Evolutionary conservation across 2,888 invertebrate species (phyloP).

Genomic region (Alitta virens): DNA sequence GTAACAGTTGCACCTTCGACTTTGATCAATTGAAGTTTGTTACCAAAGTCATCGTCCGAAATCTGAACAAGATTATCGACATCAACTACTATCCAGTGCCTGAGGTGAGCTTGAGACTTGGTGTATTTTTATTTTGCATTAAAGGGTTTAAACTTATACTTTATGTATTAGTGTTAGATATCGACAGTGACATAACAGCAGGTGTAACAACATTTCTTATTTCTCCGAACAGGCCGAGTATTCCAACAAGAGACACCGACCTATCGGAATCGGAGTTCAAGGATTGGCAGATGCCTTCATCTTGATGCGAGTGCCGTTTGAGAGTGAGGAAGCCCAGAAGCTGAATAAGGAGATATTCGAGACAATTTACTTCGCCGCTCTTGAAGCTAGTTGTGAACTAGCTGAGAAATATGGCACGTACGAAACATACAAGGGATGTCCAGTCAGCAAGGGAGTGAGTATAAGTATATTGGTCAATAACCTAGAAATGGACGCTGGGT

Average conservation of each 20-base stretch:
- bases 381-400: conserved; percentile 93
- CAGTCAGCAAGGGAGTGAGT: conserved; percentile 82
- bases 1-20: conserved; percentile 70
- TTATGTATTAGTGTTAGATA: no score
- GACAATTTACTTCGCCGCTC: conserved; percentile 93
- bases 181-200: no score
- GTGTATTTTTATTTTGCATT: no score
- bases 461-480: no score
- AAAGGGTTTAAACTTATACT: no score
- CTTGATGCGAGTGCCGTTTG: conserved; percentile 69
- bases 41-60: conserved; percentile 82
- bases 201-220: no score
- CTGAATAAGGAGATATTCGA: conserved; percentile 96
- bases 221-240: conserved; percentile 62
- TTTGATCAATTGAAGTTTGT: conserved; percentile 83
- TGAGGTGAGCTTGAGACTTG: no score
- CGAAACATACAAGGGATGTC: conserved; percentile 86
- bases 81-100: conserved; percentile 92
- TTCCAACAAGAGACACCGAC: conserved; percentile 78
- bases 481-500: no score
- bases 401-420: conserved; percentile 83
- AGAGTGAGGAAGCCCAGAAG: conserved; percentile 49
- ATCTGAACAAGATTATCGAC: conserved; percentile 96
- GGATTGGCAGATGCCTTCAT: conserved; percentile 97
- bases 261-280: conserved; percentile 87